These are phyloP conservation scores for Helleia helle DNA, from an alignment of 2,888 invertebrate genomes.

Conservation along the genomic window DNA sequence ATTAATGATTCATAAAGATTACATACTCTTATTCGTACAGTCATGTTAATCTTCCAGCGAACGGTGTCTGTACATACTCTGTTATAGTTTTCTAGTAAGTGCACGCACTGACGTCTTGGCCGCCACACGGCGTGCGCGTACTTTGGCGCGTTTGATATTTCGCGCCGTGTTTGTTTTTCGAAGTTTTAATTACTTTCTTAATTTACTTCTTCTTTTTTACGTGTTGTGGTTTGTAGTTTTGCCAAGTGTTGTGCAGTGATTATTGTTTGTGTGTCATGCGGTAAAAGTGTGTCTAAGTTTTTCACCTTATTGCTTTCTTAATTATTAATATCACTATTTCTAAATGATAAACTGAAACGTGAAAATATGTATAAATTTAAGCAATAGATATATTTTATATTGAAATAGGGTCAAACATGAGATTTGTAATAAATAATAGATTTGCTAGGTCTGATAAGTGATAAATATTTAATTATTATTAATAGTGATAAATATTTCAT, in stretches of 20 bases:
- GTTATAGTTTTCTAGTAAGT: conserved; percentile 38
- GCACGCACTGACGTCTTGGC: conserved; percentile 48
- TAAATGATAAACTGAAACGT: no score
- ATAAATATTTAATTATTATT: no score
- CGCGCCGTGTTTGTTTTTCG: conserved; percentile 46
- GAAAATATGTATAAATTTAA: no score
- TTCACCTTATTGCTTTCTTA: no score
- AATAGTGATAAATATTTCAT: no score
- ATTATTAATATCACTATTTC: no score
- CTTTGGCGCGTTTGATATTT: conserved; percentile 47
- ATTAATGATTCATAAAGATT: conserved; percentile 1
- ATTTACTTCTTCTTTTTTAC: conserved; percentile 8
- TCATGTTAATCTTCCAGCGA: background rate
- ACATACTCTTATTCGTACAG: background rate
- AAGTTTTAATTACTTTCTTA: conserved; percentile 17
- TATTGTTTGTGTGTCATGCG: background rate
- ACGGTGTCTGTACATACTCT: conserved; percentile 15
- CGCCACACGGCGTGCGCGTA: conserved; percentile 61
- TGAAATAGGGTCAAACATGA: no score
- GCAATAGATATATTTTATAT: no score
- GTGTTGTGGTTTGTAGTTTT: conserved; percentile 5
- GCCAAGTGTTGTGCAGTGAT: conserved; percentile 6
- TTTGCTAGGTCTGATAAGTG: no score
- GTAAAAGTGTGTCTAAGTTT: conserved; percentile 4
- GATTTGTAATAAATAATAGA: no score